Evolutionary conservation across 2,113 vertebrate genomes (phyloP).

Genomic region (cattle (Bos taurus)): DNA sequence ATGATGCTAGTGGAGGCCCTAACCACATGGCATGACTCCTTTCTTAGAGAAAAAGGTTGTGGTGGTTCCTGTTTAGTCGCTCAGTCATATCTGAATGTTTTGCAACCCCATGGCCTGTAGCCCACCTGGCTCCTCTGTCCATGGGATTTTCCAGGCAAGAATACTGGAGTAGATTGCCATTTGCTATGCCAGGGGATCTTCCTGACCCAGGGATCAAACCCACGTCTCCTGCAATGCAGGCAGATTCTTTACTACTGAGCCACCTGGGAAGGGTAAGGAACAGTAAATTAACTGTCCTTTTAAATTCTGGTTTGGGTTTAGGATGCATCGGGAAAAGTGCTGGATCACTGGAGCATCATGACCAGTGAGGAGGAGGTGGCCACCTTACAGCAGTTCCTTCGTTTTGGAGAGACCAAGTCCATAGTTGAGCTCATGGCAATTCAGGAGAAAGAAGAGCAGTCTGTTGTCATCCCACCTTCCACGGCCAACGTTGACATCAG

Average conservation of each 20-base stretch:
- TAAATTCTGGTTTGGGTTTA: constrained; percentile 67
- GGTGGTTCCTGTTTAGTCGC: background rate
- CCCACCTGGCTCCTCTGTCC: background rate
- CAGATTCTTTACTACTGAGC: background rate
- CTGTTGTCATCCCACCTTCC: constrained; percentile 86
- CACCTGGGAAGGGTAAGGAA: rapidly evolving
- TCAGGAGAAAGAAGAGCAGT: constrained; percentile 95
- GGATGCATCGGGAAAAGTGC: constrained; percentile 95
- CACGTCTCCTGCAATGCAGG: background rate
- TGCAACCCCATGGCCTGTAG: background rate
- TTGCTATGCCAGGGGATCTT: background rate
- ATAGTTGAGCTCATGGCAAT: constrained; percentile 98
- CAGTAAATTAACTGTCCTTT: background rate
- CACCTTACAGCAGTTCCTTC: constrained; percentile 96
- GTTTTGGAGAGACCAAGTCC: constrained; percentile 98
- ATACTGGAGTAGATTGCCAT: background rate
- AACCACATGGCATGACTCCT: background rate
- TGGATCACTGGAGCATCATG: constrained; percentile 99
- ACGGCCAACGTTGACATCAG: constrained; percentile 93
- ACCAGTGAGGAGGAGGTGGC: constrained; percentile 96
- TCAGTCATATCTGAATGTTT: background rate
- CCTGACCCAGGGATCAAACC: background rate
- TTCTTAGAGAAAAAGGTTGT: background rate
- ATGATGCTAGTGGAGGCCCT: background rate
- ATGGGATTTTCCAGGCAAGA: background rate